Evolutionary conservation across 2,888 invertebrate genomes (phyloP).

Genomic region (Mechanitis mazaeus): DNA sequence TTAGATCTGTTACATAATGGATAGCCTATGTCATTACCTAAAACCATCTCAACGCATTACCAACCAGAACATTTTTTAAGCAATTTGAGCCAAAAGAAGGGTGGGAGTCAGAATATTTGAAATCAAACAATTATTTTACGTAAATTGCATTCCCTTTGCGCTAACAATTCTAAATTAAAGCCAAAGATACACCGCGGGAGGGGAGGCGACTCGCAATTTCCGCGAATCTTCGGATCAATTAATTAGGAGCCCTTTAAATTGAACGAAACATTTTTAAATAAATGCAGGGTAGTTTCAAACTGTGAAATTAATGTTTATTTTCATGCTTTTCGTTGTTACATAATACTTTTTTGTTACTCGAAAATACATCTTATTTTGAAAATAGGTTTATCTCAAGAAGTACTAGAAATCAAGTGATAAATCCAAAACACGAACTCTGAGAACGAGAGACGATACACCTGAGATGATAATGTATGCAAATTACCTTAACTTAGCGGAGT

Average conservation of each 20-base stretch:
- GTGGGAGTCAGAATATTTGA: conserved; percentile 56
- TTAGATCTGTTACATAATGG: not conserved
- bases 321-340: not conserved
- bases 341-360: not conserved
- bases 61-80: conserved; percentile 39
- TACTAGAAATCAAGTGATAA: conserved; percentile 22
- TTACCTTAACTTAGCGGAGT: conserved; percentile 61
- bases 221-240: conserved; percentile 72
- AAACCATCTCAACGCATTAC: conserved; percentile 8
- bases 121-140: conserved; percentile 75
- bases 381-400: conserved; percentile 6
- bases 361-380: not conserved
- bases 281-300: conserved; percentile 10
- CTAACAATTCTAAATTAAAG: conserved; percentile 75
- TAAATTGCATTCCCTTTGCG: conserved; percentile 74
- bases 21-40: conserved; percentile 1
- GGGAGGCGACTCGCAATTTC: conserved; percentile 52
- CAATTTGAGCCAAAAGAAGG: conserved; percentile 45
- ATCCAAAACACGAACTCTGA: conserved; percentile 20
- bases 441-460: conserved; percentile 47
- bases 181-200: conserved; percentile 62
- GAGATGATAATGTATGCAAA: conserved; percentile 76
- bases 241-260: conserved; percentile 68
- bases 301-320: not conserved
- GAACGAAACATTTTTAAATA: conserved; percentile 54